Evolutionary conservation across 2,888 invertebrate genomes (phyloP).

Genomic region (Lapara coniferarum): DNA sequence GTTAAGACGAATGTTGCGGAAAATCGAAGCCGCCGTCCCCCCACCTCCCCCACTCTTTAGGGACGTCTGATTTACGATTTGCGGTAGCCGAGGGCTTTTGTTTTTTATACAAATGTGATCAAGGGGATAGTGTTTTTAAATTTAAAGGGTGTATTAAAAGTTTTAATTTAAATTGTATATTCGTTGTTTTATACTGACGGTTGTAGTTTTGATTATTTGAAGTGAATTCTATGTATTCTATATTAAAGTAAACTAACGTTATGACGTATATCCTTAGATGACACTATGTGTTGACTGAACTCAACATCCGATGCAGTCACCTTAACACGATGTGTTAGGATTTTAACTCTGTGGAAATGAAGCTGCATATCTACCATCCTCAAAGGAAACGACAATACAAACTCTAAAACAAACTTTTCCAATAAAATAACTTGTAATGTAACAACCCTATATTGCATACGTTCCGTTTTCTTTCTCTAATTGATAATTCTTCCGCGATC

Average conservation of each 20-base stretch:
- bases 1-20: conserved; percentile 83
- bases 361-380: no score
- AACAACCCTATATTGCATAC: conserved; percentile 40
- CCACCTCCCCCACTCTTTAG: conserved; percentile 54
- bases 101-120: conserved; percentile 1
- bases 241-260: no score
- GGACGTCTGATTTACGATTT: conserved; percentile 80
- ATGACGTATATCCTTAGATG: not conserved
- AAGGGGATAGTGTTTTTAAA: conserved; percentile 6
- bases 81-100: conserved; percentile 58
- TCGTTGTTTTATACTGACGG: no score
- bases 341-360: no score
- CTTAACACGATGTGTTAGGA: no score
- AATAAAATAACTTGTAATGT: not conserved
- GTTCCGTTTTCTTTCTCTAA: conserved; percentile 73
- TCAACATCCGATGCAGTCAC: no score
- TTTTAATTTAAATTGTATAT: not conserved
- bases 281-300: no score
- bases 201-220: no score
- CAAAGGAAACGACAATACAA: no score
- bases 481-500: conserved; percentile 82
- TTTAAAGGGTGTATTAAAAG: not conserved
- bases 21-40: conserved; percentile 72
- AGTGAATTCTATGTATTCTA: no score
- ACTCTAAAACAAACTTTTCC: no score